Evolutionary conservation across 1,140 invertebrate species (phyloP).

Genomic region (Uloborus diversus): DNA sequence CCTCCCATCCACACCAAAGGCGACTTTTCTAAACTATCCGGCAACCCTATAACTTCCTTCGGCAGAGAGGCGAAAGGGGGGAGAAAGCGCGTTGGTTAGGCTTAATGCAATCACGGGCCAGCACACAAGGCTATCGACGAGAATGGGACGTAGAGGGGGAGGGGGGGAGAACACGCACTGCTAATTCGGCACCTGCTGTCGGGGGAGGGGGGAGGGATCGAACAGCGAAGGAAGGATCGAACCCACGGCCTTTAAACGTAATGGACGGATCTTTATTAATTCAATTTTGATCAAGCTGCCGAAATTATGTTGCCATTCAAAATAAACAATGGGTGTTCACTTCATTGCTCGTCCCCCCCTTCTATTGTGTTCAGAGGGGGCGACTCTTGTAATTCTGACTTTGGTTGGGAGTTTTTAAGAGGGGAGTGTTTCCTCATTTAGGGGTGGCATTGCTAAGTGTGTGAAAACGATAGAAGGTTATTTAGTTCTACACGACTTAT

Average conservation of each 20-base stretch:
- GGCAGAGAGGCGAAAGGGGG: neutral
- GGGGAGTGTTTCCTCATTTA: no score
- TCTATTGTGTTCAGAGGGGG: neutral
- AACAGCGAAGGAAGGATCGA: constrained; percentile 13
- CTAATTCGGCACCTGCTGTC: constrained; percentile 4
- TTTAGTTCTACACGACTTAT: no score
- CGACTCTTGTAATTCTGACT: no score
- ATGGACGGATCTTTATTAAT: constrained; percentile 59
- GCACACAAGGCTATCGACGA: constrained; percentile 53
- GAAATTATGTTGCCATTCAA: constrained; percentile 59
- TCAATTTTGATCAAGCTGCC: constrained; percentile 58
- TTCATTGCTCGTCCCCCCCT: constrained; percentile 20
- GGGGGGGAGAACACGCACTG: neutral
- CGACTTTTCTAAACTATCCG: no score
- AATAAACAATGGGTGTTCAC: constrained; percentile 56
- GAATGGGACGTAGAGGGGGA: constrained; percentile 4
- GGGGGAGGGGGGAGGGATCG: neutral
- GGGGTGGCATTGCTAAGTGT: no score
- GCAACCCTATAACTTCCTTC: constrained; percentile 2
- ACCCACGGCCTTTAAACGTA: constrained; percentile 54
- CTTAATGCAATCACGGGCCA: constrained; percentile 57
- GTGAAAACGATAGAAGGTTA: no score
- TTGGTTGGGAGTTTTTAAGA: no score
- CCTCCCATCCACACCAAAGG: no score
- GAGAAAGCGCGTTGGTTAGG: constrained; percentile 55